phyloP scores from a whole-genome alignment of 2,113 vertebrate genomes.

The Pogonocichla stellata region DNA sequence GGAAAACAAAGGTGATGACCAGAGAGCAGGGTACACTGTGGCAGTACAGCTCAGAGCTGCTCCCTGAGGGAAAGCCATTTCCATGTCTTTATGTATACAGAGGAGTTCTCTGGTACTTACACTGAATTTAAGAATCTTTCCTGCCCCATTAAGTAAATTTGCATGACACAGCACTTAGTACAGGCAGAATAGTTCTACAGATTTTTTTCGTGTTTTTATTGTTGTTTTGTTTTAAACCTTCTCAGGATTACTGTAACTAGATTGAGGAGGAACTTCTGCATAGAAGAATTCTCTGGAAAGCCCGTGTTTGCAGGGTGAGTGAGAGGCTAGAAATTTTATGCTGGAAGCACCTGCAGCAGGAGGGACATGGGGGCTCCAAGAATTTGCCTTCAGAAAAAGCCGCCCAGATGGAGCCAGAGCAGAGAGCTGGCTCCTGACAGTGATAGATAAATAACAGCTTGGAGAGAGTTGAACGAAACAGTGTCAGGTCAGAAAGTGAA shows the following conservation, averaged over 20 bases:
- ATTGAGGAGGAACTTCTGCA: not conserved
- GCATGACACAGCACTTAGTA: not conserved
- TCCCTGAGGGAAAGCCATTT: not conserved
- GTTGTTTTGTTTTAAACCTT: not conserved
- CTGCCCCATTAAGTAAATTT: not conserved
- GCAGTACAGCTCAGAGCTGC: not conserved
- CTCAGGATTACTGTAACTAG: not conserved
- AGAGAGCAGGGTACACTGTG: not conserved
- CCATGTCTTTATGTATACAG: not conserved
- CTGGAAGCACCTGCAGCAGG: not conserved
- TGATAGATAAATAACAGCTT: not conserved
- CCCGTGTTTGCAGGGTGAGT: not conserved
- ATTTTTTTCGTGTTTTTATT: not conserved
- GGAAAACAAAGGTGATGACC: not conserved
- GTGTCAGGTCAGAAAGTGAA: not conserved
- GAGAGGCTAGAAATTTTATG: not conserved
- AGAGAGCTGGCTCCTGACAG: not conserved
- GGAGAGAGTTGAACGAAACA: not conserved
- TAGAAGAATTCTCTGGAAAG: not conserved
- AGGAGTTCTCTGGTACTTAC: not conserved
- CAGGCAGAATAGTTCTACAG: not conserved
- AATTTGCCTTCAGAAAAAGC: not conserved
- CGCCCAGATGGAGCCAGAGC: not conserved
- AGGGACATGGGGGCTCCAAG: not conserved
- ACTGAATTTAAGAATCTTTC: not conserved